A percentile compares a stretch with the other conserved stretches of the same genome.
phyloP scores from a whole-genome alignment of 2,113 vertebrate genomes.

The Hydrolagus affinis region DNA sequence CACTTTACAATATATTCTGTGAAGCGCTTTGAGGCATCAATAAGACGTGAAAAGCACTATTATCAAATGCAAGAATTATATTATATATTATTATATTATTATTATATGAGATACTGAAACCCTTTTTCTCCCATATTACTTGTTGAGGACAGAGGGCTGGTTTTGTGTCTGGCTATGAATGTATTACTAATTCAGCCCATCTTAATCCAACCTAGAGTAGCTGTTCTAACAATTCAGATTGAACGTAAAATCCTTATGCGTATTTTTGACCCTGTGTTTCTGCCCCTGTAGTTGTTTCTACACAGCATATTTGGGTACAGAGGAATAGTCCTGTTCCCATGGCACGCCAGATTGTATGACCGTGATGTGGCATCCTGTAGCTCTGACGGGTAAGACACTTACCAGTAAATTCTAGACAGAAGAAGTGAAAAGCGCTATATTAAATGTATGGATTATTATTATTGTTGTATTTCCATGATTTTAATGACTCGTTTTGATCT shows the following conservation, averaged over 20 bases:
- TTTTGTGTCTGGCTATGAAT: not conserved
- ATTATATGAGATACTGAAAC: not conserved
- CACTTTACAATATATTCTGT: no score
- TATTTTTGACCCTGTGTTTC: not conserved
- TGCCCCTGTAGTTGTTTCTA: slow-evolving; percentile 75
- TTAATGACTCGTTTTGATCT: no score
- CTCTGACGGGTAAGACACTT: slow-evolving; percentile 86
- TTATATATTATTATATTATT: not conserved
- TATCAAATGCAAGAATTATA: no score
- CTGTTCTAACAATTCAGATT: not conserved
- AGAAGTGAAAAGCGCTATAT: no score
- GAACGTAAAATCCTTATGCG: not conserved
- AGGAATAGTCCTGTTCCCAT: slow-evolving; percentile 90
- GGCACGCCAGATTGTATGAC: slow-evolving; percentile 95
- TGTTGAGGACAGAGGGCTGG: not conserved
- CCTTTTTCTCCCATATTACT: not conserved
- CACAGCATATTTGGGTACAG: slow-evolving; percentile 95
- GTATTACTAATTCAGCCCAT: not conserved
- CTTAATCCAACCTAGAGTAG: no score
- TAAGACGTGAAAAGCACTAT: no score
- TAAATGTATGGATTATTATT: no score
- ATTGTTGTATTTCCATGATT: no score
- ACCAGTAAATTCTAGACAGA: no score
- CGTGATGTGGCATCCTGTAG: slow-evolving; percentile 77
- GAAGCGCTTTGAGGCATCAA: no score